Percentiles rank a stretch among this genome's conserved stretches.
phyloP scores from a whole-genome alignment of 2,797 vertebrate genomes.

The Lepidocolaptes lacrymiger region DNA sequence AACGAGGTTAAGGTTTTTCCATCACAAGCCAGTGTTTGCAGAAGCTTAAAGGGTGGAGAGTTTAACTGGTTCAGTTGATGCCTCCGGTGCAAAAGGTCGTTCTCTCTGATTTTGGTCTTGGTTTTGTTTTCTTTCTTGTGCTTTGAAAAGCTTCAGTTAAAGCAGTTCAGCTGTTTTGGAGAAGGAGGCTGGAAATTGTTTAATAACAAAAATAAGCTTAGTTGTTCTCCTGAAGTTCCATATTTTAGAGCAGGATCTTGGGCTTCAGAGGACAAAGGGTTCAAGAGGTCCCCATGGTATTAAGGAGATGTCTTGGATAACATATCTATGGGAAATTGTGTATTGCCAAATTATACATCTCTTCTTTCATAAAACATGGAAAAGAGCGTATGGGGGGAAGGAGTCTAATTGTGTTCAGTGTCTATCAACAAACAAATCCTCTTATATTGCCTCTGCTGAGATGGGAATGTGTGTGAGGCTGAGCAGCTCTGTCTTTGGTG shows the following conservation, averaged over 20 bases:
- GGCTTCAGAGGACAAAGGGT: neutral
- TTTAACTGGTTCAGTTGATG: neutral
- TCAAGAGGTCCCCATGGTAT: neutral
- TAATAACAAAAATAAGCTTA: slow-evolving; percentile 24
- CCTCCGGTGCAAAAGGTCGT: neutral
- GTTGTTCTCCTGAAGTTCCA: neutral
- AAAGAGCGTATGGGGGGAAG: neutral
- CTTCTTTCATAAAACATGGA: neutral
- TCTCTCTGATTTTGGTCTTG: neutral
- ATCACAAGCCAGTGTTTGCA: neutral
- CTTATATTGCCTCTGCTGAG: neutral
- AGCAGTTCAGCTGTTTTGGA: slow-evolving; percentile 11
- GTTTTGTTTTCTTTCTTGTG: neutral
- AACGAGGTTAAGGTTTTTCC: neutral
- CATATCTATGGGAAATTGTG: neutral
- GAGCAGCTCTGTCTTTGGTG: neutral
- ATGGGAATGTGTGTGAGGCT: neutral
- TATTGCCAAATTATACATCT: neutral
- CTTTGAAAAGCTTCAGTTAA: slow-evolving; percentile 39
- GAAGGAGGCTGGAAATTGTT: neutral
- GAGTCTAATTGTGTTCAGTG: neutral
- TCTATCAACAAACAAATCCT: neutral
- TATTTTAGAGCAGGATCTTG: neutral
- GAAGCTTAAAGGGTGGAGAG: neutral
- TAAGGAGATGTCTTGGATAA: neutral